phyloP scores from a whole-genome alignment of 2,113 vertebrate genomes.

The Dipodomys stephensi region DNA sequence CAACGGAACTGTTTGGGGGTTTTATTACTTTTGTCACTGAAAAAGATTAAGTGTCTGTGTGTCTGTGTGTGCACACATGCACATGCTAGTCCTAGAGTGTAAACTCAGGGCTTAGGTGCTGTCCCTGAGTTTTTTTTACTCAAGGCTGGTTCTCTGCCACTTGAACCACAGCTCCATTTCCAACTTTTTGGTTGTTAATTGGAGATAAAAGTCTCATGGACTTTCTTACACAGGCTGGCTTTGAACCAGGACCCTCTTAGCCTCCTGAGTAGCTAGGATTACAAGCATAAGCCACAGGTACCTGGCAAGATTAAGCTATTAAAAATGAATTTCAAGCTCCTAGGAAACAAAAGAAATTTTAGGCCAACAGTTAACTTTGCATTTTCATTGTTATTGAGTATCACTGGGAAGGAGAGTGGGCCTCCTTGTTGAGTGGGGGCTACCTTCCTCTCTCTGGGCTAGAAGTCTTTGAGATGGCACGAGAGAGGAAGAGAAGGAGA shows the following conservation, averaged over 20 bases:
- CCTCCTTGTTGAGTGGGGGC: neutral
- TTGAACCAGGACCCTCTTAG: no score
- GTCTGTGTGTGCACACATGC: no score
- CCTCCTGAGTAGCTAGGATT: no score
- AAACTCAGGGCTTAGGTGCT: no score
- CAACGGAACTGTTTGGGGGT: neutral
- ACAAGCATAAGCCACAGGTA: no score
- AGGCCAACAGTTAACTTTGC: neutral
- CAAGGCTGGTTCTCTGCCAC: no score
- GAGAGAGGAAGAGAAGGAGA: neutral
- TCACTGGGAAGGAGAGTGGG: neutral
- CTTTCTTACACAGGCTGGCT: no score
- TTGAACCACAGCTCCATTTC: no score
- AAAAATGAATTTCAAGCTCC: constrained; percentile 17
- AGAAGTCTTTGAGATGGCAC: neutral
- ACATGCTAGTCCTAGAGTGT: neutral
- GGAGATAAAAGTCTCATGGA: no score
- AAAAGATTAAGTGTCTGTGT: neutral
- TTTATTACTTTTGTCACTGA: constrained; percentile 46
- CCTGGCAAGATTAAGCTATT: neutral
- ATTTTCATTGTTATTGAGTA: neutral
- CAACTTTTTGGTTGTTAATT: no score
- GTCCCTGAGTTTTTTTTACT: no score
- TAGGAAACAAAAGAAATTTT: neutral
- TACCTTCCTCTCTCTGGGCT: neutral